Evolutionary conservation across 2,888 invertebrate species (phyloP).

Genomic region (Cerastoderma edule): DNA sequence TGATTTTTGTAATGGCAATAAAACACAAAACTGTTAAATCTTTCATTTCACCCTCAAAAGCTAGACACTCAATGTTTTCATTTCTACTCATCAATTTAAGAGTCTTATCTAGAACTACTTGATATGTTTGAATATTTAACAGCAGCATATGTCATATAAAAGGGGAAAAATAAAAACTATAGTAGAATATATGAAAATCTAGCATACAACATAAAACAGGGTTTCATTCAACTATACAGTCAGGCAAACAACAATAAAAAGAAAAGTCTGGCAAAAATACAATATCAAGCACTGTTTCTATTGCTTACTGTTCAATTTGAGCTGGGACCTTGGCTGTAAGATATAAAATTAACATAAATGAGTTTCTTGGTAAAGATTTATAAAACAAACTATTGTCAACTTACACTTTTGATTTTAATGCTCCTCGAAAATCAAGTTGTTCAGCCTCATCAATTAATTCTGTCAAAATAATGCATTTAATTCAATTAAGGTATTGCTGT

Average conservation of each 20-base stretch:
- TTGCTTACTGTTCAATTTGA: conserved; percentile 56
- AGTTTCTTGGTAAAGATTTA: not conserved
- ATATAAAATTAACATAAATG: not conserved
- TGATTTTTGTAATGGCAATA: too few species aligned
- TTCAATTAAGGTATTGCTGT: too few species aligned
- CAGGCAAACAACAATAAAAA: too few species aligned
- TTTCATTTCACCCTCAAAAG: too few species aligned
- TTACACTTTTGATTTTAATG: conserved; percentile 76
- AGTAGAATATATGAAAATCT: too few species aligned
- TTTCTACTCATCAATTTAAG: too few species aligned
- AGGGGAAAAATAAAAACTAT: conserved; percentile 11
- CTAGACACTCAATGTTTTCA: too few species aligned
- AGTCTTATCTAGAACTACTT: too few species aligned
- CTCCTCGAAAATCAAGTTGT: conserved; percentile 74
- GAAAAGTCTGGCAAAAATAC: not conserved
- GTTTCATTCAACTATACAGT: not conserved
- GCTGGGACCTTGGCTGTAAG: conserved; percentile 45
- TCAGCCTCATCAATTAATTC: conserved; percentile 66
- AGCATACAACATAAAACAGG: not conserved
- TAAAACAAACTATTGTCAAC: conserved; percentile 43
- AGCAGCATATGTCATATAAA: not conserved
- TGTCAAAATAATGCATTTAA: conserved; percentile 45
- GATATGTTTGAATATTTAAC: not conserved
- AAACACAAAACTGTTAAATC: too few species aligned
- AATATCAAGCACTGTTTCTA: conserved; percentile 8